These are phyloP conservation scores for Ornithorhynchus anatinus DNA, from an alignment of 2,113 vertebrate species.

Conservation along the genomic window DNA sequence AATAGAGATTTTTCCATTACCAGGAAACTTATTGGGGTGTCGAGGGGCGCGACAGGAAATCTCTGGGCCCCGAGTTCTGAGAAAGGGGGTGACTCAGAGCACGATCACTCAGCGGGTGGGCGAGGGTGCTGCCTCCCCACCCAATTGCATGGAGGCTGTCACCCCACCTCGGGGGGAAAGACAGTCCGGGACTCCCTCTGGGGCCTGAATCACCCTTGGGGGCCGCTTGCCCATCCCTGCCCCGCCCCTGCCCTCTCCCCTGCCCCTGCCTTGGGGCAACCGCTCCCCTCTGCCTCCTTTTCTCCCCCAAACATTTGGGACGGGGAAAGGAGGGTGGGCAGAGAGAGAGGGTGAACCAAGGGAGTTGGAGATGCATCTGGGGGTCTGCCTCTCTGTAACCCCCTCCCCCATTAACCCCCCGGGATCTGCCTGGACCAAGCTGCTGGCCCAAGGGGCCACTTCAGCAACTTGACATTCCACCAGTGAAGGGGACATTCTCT, in stretches of 20 bases:
- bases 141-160: slow-evolving; percentile 32
- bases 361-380: not conserved
- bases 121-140: slow-evolving; percentile 36
- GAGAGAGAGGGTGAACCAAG: not conserved
- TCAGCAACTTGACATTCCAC: no score
- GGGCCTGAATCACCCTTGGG: no score
- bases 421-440: no score
- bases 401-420: no score
- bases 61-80: slow-evolving; percentile 32
- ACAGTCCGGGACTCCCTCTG: not conserved
- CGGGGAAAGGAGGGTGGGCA: not conserved
- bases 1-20: not conserved
- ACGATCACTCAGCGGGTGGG: slow-evolving; percentile 53
- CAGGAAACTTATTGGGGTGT: not conserved
- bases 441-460: no score
- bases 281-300: no score
- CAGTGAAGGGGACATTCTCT: no score
- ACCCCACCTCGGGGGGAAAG: slow-evolving; percentile 3
- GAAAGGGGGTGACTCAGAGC: slow-evolving; percentile 53
- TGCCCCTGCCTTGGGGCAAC: not conserved
- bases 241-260: not conserved
- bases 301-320: not conserved
- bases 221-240: slow-evolving; percentile 24
- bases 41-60: slow-evolving; percentile 40
- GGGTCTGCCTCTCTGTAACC: no score